Percentiles rank a stretch among this genome's conserved stretches.
Evolutionary conservation across 92 coral and sea anemone species (phyloP).

Genomic region (Isaurus tuberculatus): DNA sequence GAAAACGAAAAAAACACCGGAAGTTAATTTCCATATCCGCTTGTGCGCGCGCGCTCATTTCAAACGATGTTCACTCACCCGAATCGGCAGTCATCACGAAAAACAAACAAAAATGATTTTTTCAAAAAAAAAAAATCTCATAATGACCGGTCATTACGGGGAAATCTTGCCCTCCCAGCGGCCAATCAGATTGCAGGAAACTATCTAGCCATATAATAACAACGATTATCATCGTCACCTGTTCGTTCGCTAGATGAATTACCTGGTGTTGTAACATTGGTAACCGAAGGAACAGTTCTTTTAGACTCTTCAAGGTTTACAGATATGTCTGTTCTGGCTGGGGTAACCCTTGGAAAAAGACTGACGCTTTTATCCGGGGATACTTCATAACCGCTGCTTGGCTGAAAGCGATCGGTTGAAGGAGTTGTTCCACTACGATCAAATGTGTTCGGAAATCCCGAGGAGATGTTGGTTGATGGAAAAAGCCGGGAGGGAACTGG

Average conservation of each 20-base stretch:
- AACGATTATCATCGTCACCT: conserved; percentile 4
- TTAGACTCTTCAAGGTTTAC: not conserved
- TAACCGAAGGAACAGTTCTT: not conserved
- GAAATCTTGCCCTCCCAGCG: too few species aligned
- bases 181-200: too few species aligned
- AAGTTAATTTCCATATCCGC: too few species aligned
- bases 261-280: not conserved
- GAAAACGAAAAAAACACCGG: too few species aligned
- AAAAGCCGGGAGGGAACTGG: conserved; percentile 42
- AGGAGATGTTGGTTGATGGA: conserved; percentile 1
- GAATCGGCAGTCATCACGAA: too few species aligned
- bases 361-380: conserved; percentile 26
- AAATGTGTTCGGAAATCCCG: conserved; percentile 28
- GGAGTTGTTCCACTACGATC: conserved; percentile 26
- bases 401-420: conserved; percentile 26
- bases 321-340: conserved; percentile 15
- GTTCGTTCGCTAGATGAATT: conserved; percentile 6
- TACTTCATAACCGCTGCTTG: conserved; percentile 24
- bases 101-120: too few species aligned
- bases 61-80: too few species aligned
- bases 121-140: too few species aligned
- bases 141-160: too few species aligned
- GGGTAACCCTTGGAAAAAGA: conserved; percentile 23
- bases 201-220: too few species aligned
- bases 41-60: too few species aligned